phyloP scores from a whole-genome alignment of 2,888 invertebrate species.

The Eilema caniola region DNA sequence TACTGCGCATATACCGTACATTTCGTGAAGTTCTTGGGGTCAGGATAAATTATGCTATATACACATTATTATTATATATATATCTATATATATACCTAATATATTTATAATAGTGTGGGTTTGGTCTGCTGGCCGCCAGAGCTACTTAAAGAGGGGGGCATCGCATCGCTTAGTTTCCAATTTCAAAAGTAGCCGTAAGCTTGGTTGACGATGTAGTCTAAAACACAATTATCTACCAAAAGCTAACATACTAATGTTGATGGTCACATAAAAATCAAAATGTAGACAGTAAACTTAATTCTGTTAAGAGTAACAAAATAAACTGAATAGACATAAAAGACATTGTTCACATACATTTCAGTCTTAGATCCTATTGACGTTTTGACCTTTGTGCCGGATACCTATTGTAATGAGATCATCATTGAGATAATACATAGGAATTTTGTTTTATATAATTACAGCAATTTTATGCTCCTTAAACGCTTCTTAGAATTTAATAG shows the following conservation, averaged over 20 bases:
- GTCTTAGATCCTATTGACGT: constrained; percentile 31
- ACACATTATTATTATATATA: no score
- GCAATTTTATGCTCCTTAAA: constrained; percentile 25
- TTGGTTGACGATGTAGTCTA: no score
- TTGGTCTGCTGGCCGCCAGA: no score
- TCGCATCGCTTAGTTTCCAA: no score
- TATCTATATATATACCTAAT: no score
- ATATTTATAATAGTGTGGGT: no score
- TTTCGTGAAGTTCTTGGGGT: no score
- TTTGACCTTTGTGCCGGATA: constrained; percentile 40
- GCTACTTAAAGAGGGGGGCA: no score
- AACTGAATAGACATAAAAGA: not conserved
- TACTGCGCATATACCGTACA: no score
- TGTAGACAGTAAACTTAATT: constrained; percentile 3
- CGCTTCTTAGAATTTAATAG: constrained; percentile 16
- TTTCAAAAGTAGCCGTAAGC: no score
- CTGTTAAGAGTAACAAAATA: not conserved
- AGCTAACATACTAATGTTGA: not conserved
- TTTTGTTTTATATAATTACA: constrained; percentile 26
- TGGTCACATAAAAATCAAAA: not conserved
- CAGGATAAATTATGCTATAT: no score
- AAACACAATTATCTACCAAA: not conserved
- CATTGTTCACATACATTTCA: constrained; percentile 2
- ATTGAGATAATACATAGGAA: constrained; percentile 34
- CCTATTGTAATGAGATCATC: constrained; percentile 44